phyloP scores from a whole-genome alignment of 2,888 invertebrate genomes.

The Ferrisia virgata region DNA sequence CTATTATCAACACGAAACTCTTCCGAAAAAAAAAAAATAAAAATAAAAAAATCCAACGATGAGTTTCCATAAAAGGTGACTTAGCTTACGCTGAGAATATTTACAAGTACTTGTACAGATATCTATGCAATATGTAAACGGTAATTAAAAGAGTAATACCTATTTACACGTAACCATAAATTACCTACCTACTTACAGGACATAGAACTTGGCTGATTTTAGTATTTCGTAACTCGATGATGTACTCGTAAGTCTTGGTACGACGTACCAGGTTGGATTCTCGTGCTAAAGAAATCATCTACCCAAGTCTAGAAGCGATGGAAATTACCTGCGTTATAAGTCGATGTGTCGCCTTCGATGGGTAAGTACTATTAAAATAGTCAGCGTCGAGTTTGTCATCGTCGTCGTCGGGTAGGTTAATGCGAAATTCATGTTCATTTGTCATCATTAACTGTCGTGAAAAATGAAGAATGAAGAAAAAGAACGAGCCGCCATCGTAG shows the following conservation, averaged over 20 bases:
- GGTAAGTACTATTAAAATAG: background rate
- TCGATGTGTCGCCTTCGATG: background rate
- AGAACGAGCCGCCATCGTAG: background rate
- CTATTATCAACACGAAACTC: background rate
- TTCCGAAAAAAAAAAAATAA: background rate
- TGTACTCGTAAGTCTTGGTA: too few relatives aligned
- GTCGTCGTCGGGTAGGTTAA: background rate
- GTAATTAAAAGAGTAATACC: background rate
- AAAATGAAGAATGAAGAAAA: background rate
- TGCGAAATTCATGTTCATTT: conserved; percentile 26
- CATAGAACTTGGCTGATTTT: background rate
- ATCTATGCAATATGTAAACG: background rate
- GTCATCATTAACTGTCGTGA: conserved; percentile 8
- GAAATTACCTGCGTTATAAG: too few relatives aligned
- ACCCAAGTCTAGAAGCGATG: background rate
- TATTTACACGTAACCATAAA: background rate
- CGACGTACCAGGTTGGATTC: background rate
- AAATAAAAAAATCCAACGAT: background rate
- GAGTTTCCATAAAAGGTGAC: background rate
- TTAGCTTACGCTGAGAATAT: too few relatives aligned
- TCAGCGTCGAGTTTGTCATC: too few relatives aligned
- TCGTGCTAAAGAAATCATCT: background rate
- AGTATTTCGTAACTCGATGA: background rate
- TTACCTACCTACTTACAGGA: background rate
- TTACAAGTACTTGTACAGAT: too few relatives aligned